Conservation (phyloP, 2,113 vertebrate genomes). For the Nanger granti region DNA sequence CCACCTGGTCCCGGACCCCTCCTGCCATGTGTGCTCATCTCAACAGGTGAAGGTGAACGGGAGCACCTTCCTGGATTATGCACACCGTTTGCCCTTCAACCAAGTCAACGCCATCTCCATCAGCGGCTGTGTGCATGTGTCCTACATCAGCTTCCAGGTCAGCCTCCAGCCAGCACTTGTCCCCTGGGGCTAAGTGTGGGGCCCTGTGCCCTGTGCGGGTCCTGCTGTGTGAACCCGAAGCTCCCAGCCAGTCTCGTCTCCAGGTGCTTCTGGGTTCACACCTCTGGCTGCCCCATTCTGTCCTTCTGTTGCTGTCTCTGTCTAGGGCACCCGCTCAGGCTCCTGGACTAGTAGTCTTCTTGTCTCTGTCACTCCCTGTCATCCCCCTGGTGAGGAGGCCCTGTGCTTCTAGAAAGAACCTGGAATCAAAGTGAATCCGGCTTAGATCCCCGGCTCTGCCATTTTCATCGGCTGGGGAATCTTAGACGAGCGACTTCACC, state of each 20-base stretch:
- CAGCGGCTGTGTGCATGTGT: constrained; percentile 72
- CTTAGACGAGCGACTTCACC: not conserved
- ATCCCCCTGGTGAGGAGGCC: not conserved
- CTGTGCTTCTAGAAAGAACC: not conserved
- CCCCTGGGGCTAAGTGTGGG: not conserved
- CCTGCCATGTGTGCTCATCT: fast-evolving
- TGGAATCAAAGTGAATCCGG: not conserved
- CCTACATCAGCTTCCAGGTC: constrained; percentile 72
- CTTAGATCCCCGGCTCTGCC: not conserved
- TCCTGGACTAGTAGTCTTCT: not conserved
- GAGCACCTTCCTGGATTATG: constrained; percentile 65
- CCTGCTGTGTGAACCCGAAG: not conserved
- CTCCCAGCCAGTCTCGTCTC: not conserved
- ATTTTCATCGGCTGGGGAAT: not conserved
- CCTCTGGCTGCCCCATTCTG: not conserved
- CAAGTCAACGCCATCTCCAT: constrained; percentile 64
- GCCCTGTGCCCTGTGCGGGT: not conserved
- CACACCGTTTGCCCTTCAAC: constrained; percentile 68
- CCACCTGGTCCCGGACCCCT: not conserved
- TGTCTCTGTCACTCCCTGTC: not conserved
- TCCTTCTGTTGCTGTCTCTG: not conserved
- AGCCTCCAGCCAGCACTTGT: not conserved
- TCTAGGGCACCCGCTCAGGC: not conserved
- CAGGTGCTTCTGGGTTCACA: not conserved
- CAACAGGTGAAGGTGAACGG: constrained; percentile 80